A percentile compares a stretch with the other conserved stretches of the same genome.
Conservation (phyloP, 2,113 vertebrate genomes). For the human (Homo sapiens) region GRCh38 chr3:108021001-108021500, state of each 20-base stretch:
- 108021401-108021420: background rate
- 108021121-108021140: background rate
- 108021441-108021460: background rate
- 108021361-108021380: background rate
- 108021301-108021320: background rate
- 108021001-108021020: conserved; percentile 7
- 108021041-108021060: background rate
- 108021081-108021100: background rate
- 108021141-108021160: background rate
- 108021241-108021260: background rate
- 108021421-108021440: background rate
- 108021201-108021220: background rate
- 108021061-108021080: background rate
- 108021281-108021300: too few species aligned
- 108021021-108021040: background rate
- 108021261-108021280: background rate
- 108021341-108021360: background rate
- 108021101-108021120: background rate
- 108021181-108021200: background rate
- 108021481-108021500: background rate
- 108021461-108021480: background rate
- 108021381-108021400: background rate
- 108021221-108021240: background rate
- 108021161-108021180: background rate
- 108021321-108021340: background rate